Base-by-base conservation (phyloP, 1,140 invertebrate genomes). In the Scylla paramamosain region DNA sequence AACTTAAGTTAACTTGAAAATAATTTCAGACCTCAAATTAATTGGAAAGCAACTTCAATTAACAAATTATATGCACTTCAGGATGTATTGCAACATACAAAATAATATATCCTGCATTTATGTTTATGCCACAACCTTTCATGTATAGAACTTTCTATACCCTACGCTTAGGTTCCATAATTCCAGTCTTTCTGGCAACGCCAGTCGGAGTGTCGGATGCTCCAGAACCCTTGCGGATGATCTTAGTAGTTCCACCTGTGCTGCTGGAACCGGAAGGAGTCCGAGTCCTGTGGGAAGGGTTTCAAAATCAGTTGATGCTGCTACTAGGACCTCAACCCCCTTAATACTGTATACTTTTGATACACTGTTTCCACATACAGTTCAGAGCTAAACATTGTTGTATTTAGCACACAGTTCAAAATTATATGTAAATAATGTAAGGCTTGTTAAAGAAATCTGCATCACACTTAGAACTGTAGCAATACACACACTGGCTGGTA, bases 171-270 rank as follows among this genome's bases (percentile, higher is more conserved):
- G 95, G 92, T 59, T 95, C 95, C 39, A 93, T 91, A 59, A 96
- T 96, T 89, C 95, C 95, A 20, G 93, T 96, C 77, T 96, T 96
- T 46, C 96, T 94, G 20, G 96, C 46, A 14, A 97, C 96, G 45
- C 97, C 97, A 20, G 98, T 97, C 12, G 97, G 97, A 0, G 97
- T 97, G 87, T 98, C 97, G 0, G 98, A 98, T 2, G 98, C 98
- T 95, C 98, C 98, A 3, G 98, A 98, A 67, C 98, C 97, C 96
- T 98, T 98, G 77, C 98, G 97, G 31, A 98, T 96, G n/a, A 98
- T 96, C 96, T 97, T 97, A 46, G 98, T 97, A n/a, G 97, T 97
- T 14, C 97, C 97, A 12, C 97, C 97, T 95, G 97, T 97, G 96
- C 97, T 97, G 12, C 97, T 97, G 29, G 98, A 97, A 90, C 95